Percentiles rank a stretch among this genome's conserved stretches.
These are phyloP conservation scores for Ceyx erithaca DNA, from an alignment of 2,797 vertebrate species.

Conservation along the genomic window DNA sequence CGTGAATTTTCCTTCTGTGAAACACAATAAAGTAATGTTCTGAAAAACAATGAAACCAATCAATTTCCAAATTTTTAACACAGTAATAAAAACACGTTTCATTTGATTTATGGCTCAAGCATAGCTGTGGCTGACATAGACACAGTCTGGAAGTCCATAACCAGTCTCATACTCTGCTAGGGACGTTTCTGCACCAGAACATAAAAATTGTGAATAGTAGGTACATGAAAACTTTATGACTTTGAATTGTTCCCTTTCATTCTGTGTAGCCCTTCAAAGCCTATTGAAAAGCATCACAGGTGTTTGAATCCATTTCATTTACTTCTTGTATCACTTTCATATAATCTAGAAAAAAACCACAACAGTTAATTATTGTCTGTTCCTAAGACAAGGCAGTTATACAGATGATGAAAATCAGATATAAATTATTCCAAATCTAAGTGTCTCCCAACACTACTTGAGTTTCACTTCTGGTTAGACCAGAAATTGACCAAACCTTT, in stretches of 20 bases:
- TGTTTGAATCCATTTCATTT: not conserved
- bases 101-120: not conserved
- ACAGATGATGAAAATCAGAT: constrained; percentile 9
- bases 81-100: not conserved
- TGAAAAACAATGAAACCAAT: not conserved
- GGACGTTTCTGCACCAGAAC: not conserved
- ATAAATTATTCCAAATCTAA: not conserved
- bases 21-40: not conserved
- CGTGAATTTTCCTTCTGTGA: not conserved
- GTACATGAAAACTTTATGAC: not conserved
- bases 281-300: not conserved
- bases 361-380: not conserved
- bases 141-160: not conserved
- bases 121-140: not conserved
- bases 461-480: constrained; percentile 33
- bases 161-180: not conserved
- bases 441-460: constrained; percentile 15
- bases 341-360: not conserved
- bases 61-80: not conserved
- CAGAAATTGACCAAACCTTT: constrained; percentile 28
- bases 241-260: not conserved
- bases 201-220: not conserved
- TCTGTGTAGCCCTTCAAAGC: not conserved
- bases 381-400: not conserved
- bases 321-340: not conserved